Evolutionary conservation across 2,113 vertebrate species (phyloP).

Genomic region (Myiozetetes cayanensis): DNA sequence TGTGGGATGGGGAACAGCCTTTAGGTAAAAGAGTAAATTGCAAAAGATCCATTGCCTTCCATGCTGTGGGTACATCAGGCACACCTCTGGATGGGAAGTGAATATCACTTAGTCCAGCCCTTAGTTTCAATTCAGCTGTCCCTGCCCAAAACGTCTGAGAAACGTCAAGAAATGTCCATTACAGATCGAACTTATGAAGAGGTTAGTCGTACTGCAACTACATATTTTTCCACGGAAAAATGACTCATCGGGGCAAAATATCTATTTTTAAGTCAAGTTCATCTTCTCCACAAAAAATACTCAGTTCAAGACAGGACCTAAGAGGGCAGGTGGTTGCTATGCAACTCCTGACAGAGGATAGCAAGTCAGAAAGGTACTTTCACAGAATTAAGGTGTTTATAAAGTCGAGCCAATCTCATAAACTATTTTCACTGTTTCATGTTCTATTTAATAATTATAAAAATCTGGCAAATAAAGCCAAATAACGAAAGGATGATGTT

Average conservation of each 20-base stretch:
- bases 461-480: slow-evolving; percentile 1
- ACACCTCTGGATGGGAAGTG: neutral
- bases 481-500: neutral
- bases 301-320: neutral
- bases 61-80: neutral
- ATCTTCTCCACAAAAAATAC: neutral
- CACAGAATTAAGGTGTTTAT: neutral
- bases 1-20: neutral
- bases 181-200: neutral
- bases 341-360: slow-evolving; percentile 6
- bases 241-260: slow-evolving; percentile 19
- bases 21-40: neutral
- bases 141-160: neutral
- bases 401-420: neutral
- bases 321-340: slow-evolving; percentile 37
- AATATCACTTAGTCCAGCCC: neutral
- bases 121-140: neutral
- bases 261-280: slow-evolving; percentile 40
- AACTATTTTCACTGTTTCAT: neutral
- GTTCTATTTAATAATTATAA: neutral
- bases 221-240: neutral
- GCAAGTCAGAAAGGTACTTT: neutral
- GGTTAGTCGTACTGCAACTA: neutral
- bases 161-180: neutral
- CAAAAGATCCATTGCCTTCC: neutral